These are phyloP conservation scores for Turnix velox DNA, from an alignment of 2,113 vertebrate species.

Conservation along the genomic window DNA sequence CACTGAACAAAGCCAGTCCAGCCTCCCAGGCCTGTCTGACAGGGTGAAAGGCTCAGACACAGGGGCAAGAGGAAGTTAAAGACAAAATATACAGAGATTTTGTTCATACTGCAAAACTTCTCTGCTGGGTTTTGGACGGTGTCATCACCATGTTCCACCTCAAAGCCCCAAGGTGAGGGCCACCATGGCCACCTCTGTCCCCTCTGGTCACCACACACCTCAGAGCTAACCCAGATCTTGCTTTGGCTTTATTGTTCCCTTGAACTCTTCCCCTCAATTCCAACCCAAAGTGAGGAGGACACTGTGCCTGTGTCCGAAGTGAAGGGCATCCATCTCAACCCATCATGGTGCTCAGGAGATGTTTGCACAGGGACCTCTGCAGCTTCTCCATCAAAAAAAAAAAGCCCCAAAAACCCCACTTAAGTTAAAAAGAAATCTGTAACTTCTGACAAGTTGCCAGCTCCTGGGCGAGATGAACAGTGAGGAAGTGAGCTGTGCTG, in stretches of 20 bases:
- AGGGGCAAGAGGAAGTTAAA: neutral
- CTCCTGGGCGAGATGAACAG: neutral
- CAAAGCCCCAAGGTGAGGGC: neutral
- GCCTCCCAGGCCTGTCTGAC: neutral
- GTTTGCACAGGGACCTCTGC: accelerated
- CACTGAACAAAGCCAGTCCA: neutral
- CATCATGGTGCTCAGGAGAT: neutral
- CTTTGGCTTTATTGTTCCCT: accelerated
- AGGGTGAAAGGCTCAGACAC: accelerated
- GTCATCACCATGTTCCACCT: accelerated
- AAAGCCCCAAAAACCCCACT: no score
- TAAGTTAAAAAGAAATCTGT: neutral
- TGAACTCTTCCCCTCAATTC: neutral
- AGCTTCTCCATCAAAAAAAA: neutral
- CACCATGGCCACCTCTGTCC: accelerated
- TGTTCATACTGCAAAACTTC: accelerated
- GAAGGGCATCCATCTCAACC: accelerated
- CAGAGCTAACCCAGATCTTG: neutral
- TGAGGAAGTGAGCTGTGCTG: neutral
- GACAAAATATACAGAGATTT: neutral
- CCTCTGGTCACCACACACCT: accelerated
- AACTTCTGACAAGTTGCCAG: neutral
- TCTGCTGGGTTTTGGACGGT: neutral
- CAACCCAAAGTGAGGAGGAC: neutral
- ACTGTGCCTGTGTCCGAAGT: accelerated